Conservation (phyloP, 2,888 invertebrate genomes). For the Eumacrocentrus americanus region DNA sequence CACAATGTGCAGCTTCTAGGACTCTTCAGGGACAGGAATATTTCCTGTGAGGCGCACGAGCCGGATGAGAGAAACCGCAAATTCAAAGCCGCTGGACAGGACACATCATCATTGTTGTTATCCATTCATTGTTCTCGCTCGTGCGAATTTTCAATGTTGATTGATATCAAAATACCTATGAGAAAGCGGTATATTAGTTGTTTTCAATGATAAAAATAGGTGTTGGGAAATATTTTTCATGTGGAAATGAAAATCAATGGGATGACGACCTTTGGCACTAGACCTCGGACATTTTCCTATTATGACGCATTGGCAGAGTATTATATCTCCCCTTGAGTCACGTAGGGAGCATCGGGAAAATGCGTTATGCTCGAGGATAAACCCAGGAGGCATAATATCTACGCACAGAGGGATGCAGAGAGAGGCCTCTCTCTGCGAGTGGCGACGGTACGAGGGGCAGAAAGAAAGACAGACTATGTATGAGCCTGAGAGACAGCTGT, state of each 20-base stretch:
- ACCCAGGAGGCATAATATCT: neutral
- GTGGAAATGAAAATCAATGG: neutral
- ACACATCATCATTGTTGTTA: neutral
- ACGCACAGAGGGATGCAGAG: neutral
- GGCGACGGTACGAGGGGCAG: neutral
- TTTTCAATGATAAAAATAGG: too few species aligned
- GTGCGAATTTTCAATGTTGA: too few species aligned
- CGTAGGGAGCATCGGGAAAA: neutral
- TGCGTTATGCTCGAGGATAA: neutral
- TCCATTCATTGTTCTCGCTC: too few species aligned
- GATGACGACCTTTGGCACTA: too few species aligned
- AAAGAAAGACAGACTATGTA: slow-evolving; percentile 14
- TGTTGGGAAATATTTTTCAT: too few species aligned
- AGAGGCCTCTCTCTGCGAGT: slow-evolving; percentile 4
- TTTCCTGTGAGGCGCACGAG: slow-evolving; percentile 54
- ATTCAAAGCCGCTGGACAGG: slow-evolving; percentile 41
- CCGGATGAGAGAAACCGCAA: slow-evolving; percentile 59
- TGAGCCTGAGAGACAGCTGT: slow-evolving; percentile 55
- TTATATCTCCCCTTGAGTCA: neutral
- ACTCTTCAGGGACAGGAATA: slow-evolving; percentile 54
- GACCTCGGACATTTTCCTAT: too few species aligned
- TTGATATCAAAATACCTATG: too few species aligned
- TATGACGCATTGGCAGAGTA: too few species aligned
- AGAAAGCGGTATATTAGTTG: too few species aligned
- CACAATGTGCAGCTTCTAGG: slow-evolving; percentile 48